A percentile compares a stretch with the other conserved stretches of the same genome.
Conservation (phyloP, 2,797 vertebrate species). For the Anguilla pacifica region DNA sequence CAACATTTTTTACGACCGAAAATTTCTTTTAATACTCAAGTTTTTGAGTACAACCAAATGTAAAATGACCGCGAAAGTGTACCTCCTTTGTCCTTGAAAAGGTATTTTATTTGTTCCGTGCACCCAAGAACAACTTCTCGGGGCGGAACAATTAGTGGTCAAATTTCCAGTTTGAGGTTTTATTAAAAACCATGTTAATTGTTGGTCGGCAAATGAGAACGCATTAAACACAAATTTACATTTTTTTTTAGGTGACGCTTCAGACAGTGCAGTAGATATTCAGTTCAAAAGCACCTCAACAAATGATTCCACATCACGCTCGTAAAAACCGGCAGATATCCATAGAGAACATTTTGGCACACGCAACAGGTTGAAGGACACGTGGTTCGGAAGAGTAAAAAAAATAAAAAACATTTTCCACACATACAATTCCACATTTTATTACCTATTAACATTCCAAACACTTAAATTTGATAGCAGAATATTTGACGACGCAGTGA, state of each 20-base stretch:
- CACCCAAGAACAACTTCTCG: neutral
- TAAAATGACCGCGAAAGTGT: neutral
- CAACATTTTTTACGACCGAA: neutral
- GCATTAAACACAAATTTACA: neutral
- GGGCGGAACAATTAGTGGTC: neutral
- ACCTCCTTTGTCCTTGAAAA: neutral
- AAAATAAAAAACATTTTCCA: slow-evolving; percentile 33
- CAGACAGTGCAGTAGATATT: neutral
- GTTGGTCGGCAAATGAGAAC: neutral
- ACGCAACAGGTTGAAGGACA: neutral
- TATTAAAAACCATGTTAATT: neutral
- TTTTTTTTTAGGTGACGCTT: neutral
- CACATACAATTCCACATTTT: slow-evolving; percentile 33
- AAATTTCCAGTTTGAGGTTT: neutral
- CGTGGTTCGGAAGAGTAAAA: neutral
- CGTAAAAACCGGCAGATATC: neutral
- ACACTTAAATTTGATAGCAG: slow-evolving; percentile 16
- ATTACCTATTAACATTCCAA: slow-evolving; percentile 34
- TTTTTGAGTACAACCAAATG: neutral
- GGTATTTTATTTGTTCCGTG: neutral
- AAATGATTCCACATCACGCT: neutral
- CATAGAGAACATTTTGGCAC: neutral
- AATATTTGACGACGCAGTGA: slow-evolving; percentile 1
- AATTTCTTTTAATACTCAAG: no score
- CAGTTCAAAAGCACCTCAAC: neutral